A percentile compares a stretch with the other conserved stretches of the same genome.
phyloP scores from a whole-genome alignment of 2,113 vertebrate species.

The Campylomormyrus tamandua region DNA sequence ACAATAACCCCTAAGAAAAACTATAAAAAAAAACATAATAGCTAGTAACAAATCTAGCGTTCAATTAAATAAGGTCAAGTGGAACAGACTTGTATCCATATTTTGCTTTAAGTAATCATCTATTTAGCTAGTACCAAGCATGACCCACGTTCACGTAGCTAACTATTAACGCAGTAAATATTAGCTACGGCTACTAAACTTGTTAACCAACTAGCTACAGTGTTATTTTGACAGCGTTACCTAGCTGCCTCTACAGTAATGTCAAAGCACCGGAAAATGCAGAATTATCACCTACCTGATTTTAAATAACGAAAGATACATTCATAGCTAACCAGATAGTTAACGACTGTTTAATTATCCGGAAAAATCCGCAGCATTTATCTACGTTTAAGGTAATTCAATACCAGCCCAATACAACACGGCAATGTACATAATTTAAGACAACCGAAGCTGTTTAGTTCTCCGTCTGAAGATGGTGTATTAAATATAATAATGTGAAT shows the following conservation, averaged over 20 bases:
- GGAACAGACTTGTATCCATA: not conserved
- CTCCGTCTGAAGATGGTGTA: not conserved
- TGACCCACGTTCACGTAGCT: not conserved
- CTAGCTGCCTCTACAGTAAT: not conserved
- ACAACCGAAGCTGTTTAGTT: not conserved
- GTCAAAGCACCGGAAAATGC: not conserved
- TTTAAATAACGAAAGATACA: not conserved
- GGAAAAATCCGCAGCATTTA: not conserved
- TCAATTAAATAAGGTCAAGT: not conserved
- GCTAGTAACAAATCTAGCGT: not conserved
- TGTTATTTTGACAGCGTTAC: not conserved
- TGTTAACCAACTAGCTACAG: not conserved
- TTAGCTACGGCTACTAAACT: not conserved
- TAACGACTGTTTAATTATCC: constrained; percentile 1
- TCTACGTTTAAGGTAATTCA: not conserved
- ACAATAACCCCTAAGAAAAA: not conserved
- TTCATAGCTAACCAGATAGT: not conserved
- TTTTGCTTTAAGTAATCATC: not conserved
- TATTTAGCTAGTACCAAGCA: not conserved
- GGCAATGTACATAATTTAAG: not conserved
- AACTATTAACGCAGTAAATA: not conserved
- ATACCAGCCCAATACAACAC: not conserved
- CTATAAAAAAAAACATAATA: not conserved
- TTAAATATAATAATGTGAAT: not conserved
- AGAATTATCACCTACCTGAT: not conserved